Percentiles rank a stretch among this genome's conserved stretches.
phyloP scores from a whole-genome alignment of 2,113 vertebrate species.

The Aptenodytes forsteri region DNA sequence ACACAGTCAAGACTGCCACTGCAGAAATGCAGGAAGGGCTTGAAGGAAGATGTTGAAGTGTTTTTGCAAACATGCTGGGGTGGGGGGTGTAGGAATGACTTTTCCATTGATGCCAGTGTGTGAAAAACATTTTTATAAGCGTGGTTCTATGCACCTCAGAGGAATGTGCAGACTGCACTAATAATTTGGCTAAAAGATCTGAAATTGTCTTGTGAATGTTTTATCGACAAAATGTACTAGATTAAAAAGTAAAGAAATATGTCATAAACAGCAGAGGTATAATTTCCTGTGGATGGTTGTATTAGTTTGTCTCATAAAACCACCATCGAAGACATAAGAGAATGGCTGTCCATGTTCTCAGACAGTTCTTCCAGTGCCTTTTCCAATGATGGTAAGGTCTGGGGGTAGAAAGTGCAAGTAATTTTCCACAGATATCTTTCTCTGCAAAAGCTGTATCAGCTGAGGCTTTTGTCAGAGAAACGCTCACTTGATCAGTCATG shows the following conservation, averaged over 20 bases:
- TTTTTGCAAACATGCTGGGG: not conserved
- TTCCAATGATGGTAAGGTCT: not conserved
- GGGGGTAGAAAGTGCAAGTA: not conserved
- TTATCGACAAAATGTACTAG: not conserved
- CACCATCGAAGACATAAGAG: not conserved
- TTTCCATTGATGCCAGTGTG: not conserved
- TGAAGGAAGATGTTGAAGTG: not conserved
- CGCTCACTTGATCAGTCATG: not conserved
- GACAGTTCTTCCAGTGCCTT: not conserved
- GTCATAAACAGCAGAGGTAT: not conserved
- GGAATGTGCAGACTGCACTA: not conserved
- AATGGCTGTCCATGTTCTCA: not conserved
- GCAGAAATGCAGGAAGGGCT: not conserved
- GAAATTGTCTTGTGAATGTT: not conserved
- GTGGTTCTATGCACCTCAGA: not conserved
- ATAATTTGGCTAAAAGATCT: not conserved
- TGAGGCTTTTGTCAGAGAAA: not conserved
- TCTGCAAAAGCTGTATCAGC: not conserved
- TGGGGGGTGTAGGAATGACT: not conserved
- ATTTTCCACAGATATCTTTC: not conserved
- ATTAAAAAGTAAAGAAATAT: not conserved
- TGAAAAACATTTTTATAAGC: not conserved
- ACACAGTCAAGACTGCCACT: not conserved
- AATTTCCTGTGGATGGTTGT: not conserved
- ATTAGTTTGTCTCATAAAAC: not conserved